Evolutionary conservation across 1,140 invertebrate genomes (phyloP), one percentile per base, ranked within the genome.

Genomic region (Lordiphosa mommai): DNA sequence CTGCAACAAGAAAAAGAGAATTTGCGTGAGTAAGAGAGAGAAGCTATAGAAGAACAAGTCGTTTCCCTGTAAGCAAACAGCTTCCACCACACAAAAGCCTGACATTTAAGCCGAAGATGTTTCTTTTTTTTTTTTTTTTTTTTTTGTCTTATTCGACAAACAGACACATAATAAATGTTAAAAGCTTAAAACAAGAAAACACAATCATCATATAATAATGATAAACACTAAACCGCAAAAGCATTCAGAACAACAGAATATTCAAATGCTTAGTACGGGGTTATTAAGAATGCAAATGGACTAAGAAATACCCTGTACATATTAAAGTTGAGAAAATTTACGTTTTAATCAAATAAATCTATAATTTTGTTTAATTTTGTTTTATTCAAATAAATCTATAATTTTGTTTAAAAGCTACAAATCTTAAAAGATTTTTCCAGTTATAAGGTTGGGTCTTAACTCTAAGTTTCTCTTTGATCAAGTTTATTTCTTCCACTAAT

Each of bases 91-190:
- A 66, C 63, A 70, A 66, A 73, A 77, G 74, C 61, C 70, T 80
- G 74, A 80, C 74, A 82, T 80, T 80, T 80, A 80, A 79, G 51
- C 50, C 43, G 53, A 61, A 61, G 66, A 70, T 64, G 72, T 29
- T 13, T 13, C 14, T 33, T 33, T 46, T 41, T 43, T 2, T 36
- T 14, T 0, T 38, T 10, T 9, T 20, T 13, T 4, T 13, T 43
- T 29, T 27, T n/a, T 27, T 40, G 30, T 29, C 23, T 49, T 8
- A 16, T 33, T 23, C 16, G 46, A 23, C 33, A 30, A n/a, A 36
- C 6, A 30, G 12, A 55, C 61, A 32, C 14, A 41, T 52, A 76
- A 71, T 76, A 71, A 71, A 77, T 67, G 73, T 64, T 72, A 79
- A 79, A 61, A 72, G 73, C 73, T 61, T 61, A 60, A 50, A 55